Conservation (phyloP, 2,113 vertebrate species). For the Cyphomyrus plagiostoma region DNA sequence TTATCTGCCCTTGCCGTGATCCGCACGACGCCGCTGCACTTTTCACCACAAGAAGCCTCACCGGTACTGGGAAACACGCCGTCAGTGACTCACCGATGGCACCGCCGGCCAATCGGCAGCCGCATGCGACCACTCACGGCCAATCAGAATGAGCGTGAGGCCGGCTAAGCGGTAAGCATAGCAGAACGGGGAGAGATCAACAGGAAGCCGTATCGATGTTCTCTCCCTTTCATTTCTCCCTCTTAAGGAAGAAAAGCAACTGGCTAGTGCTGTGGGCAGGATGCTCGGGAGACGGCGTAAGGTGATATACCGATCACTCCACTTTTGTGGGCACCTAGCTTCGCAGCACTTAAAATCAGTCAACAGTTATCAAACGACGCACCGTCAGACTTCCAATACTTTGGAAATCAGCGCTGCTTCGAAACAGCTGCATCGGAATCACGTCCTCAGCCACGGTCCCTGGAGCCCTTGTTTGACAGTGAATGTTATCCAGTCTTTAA, state of each 20-base stretch:
- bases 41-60: not conserved
- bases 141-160: not conserved
- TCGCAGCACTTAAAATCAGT: not conserved
- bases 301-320: not conserved
- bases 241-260: not conserved
- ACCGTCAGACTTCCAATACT: not conserved
- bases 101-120: not conserved
- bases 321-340: not conserved
- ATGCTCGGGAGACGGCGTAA: not conserved
- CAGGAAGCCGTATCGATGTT: not conserved
- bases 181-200: not conserved
- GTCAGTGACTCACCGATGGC: not conserved
- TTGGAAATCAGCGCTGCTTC: not conserved
- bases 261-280: not conserved
- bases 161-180: not conserved
- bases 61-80: not conserved
- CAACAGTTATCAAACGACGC: not conserved
- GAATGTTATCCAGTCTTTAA: not conserved
- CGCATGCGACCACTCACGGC: not conserved
- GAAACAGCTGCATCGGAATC: not conserved
- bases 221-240: not conserved
- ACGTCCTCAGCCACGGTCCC: not conserved
- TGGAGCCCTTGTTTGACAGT: not conserved
- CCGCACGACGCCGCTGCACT: not conserved
- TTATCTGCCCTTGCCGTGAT: not conserved